These are phyloP conservation scores for Dallia pectoralis DNA, from an alignment of 2,797 vertebrate genomes.

Conservation along the genomic window DNA sequence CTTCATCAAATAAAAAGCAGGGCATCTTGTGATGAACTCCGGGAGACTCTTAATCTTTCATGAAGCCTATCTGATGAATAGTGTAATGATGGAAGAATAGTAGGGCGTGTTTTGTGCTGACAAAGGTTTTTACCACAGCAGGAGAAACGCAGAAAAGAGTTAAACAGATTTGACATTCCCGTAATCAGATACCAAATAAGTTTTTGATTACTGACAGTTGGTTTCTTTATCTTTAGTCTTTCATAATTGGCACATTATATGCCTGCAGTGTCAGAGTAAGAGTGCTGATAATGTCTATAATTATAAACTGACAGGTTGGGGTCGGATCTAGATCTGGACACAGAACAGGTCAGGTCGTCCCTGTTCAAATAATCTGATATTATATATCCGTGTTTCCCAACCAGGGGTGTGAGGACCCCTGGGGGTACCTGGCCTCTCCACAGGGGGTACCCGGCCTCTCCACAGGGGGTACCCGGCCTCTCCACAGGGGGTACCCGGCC, in stretches of 20 bases:
- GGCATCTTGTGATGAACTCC: conserved; percentile 68
- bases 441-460: too few species aligned
- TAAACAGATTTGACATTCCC: conserved; percentile 32
- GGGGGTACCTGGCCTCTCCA: too few species aligned
- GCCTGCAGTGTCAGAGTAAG: conserved; percentile 14
- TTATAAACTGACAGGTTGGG: too few species aligned
- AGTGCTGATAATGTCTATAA: not conserved
- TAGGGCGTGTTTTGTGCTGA: conserved; percentile 53
- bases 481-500: too few species aligned
- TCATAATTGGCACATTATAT: conserved; percentile 30
- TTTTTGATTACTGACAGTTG: conserved; percentile 43
- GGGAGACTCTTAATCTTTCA: conserved; percentile 72
- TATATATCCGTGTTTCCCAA: too few species aligned
- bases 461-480: too few species aligned
- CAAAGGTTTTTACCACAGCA: conserved; percentile 43
- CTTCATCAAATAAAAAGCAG: conserved; percentile 72
- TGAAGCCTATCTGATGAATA: conserved; percentile 68
- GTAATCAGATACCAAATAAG: not conserved
- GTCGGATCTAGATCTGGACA: too few species aligned
- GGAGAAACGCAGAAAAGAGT: conserved; percentile 31
- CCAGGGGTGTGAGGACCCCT: too few species aligned
- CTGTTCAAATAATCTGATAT: too few species aligned
- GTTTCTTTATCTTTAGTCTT: conserved; percentile 3
- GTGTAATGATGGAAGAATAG: conserved; percentile 61
- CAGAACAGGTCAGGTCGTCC: too few species aligned